These are phyloP conservation scores for Lophura nycthemera DNA, from an alignment of 2,113 vertebrate species.

Conservation along the genomic window DNA sequence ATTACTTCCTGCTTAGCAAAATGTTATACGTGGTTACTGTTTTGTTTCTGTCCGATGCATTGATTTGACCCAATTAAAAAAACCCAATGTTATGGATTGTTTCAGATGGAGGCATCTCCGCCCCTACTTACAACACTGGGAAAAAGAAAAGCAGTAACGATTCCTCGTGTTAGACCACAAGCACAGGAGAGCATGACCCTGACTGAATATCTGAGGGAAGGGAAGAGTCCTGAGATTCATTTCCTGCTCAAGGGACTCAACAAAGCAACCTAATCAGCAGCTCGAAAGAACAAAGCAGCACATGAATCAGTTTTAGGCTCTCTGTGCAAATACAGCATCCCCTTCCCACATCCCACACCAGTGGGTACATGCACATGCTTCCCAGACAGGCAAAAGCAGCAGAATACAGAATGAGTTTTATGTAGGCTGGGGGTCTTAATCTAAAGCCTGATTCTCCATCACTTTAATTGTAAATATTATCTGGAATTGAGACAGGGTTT, in stretches of 20 bases:
- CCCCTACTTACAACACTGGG: background rate
- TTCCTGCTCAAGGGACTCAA: background rate
- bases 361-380: accelerated
- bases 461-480: background rate
- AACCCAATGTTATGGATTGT: background rate
- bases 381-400: background rate
- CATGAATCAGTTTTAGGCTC: accelerated
- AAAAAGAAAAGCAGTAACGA: background rate
- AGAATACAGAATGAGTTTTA: accelerated
- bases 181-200: background rate
- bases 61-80: background rate
- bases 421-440: background rate
- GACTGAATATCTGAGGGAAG: background rate
- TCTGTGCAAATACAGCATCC: too few relatives aligned
- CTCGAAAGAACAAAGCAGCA: accelerated
- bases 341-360: too few relatives aligned
- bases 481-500: background rate
- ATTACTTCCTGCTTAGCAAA: background rate
- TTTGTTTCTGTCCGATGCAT: background rate
- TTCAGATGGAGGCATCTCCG: background rate
- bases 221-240: background rate
- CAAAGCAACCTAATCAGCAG: background rate
- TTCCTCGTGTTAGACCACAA: accelerated
- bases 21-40: background rate
- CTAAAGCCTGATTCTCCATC: background rate